Conservation (phyloP, 2,113 vertebrate genomes). For the Columba janthina region DNA sequence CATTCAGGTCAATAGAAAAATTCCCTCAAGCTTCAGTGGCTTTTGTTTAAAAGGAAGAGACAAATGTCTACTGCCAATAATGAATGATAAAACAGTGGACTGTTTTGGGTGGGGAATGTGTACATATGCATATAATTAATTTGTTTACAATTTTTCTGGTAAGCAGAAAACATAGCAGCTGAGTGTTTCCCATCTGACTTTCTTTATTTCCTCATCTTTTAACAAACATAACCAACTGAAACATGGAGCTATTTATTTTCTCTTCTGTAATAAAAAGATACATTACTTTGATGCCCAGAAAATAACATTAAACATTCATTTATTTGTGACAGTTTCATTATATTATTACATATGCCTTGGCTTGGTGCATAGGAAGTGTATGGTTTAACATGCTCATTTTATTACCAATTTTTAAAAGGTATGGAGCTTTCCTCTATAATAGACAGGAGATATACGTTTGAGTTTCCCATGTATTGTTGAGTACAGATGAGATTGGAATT, state of each 20-base stretch:
- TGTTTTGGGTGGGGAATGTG: background rate
- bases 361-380: background rate
- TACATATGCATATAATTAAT: background rate
- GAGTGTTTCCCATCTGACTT: background rate
- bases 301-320: conserved; percentile 53
- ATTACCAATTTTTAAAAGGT: background rate
- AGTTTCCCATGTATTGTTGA: background rate
- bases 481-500: background rate
- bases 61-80: background rate
- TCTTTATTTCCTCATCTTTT: conserved; percentile 22
- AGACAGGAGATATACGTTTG: background rate
- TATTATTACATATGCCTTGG: conserved; percentile 3
- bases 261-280: background rate
- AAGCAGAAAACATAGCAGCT: background rate
- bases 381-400: background rate
- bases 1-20: background rate
- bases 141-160: background rate
- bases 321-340: conserved; percentile 24
- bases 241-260: conserved; percentile 10
- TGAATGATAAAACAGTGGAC: background rate
- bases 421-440: background rate
- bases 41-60: background rate
- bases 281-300: background rate
- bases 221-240: conserved; percentile 21
- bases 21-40: background rate